Percentiles rank a stretch among this genome's conserved stretches.
Evolutionary conservation across 1,140 invertebrate genomes (phyloP).

Genomic region (Nylanderia fulva): DNA sequence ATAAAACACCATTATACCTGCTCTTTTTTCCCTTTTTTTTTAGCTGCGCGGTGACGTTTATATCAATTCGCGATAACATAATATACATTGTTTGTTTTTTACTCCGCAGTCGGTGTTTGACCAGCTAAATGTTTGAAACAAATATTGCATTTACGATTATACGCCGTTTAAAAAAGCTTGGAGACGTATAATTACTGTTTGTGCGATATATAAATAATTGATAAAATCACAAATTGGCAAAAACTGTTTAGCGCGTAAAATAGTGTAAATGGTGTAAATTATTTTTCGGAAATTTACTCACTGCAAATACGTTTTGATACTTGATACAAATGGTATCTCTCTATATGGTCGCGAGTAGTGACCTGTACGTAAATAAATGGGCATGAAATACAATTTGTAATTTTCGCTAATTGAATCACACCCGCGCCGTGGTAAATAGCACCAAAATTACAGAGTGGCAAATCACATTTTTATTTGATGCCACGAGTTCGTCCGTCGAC

Average conservation of each 20-base stretch:
- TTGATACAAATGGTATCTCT: conserved; percentile 6
- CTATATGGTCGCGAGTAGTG: neutral
- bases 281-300: neutral
- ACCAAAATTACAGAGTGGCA: conserved; percentile 44
- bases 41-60: neutral
- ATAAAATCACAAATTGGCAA: neutral
- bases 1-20: neutral
- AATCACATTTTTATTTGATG: conserved; percentile 58
- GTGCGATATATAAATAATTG: neutral
- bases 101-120: neutral
- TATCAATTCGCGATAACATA: neutral
- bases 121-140: neutral
- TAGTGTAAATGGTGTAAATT: neutral
- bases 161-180: neutral
- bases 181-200: neutral
- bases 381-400: conserved; percentile 31
- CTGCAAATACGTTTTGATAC: conserved; percentile 8
- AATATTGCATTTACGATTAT: neutral
- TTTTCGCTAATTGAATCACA: conserved; percentile 52
- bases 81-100: neutral
- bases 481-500: conserved; percentile 1
- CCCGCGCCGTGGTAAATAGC: conserved; percentile 27
- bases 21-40: neutral
- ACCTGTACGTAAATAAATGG: conserved; percentile 17
- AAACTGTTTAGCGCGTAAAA: neutral